Evolutionary conservation across 2,113 vertebrate species (phyloP).

Genomic region (Guaruba guarouba): DNA sequence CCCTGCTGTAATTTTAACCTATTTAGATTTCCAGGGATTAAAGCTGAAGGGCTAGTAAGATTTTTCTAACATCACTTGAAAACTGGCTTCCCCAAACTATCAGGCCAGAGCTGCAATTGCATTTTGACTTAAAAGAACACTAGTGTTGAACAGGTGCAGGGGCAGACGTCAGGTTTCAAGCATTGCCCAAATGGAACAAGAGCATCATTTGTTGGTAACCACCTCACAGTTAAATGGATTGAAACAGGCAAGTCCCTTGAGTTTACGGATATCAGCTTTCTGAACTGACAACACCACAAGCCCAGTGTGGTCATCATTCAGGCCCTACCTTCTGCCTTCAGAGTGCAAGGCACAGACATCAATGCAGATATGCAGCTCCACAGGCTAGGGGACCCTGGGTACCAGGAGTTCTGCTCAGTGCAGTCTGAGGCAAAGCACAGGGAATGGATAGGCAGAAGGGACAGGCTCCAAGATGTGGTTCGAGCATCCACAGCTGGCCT

Average conservation of each 20-base stretch:
- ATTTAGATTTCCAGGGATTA: not conserved
- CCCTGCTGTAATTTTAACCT: not conserved
- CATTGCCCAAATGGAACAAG: not conserved
- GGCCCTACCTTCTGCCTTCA: not conserved
- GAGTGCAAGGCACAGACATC: not conserved
- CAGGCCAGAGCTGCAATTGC: not conserved
- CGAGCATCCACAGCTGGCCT: slow-evolving; percentile 34
- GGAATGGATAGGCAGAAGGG: not conserved
- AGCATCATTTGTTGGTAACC: not conserved
- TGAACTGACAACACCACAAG: not conserved
- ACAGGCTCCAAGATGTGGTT: not conserved
- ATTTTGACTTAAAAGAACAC: not conserved
- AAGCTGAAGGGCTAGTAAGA: not conserved
- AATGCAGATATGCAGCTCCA: not conserved
- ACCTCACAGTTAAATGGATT: not conserved
- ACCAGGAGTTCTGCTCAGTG: not conserved
- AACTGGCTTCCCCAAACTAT: not conserved
- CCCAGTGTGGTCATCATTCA: not conserved
- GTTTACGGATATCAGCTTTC: not conserved
- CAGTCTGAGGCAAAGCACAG: not conserved
- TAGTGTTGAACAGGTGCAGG: not conserved
- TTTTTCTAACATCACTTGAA: not conserved
- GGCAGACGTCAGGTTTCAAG: not conserved
- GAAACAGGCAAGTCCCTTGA: accelerated
- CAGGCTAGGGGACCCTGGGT: not conserved